Percentiles rank a stretch among this genome's conserved stretches.
phyloP scores from a whole-genome alignment of 2,113 vertebrate species.

The cattle (Bos taurus) region ARS-UCD2.0 NC_037357.1:120604501-120605000 shows the following conservation, averaged over 20 bases:
- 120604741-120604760: background rate
- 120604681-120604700: background rate
- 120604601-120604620: background rate
- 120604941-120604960: too few species aligned
- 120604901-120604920: too few species aligned
- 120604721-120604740: background rate
- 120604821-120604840: too few species aligned
- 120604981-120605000: too few species aligned
- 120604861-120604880: too few species aligned
- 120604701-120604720: background rate
- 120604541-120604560: background rate
- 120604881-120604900: too few species aligned
- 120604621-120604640: background rate
- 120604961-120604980: too few species aligned
- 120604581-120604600: background rate
- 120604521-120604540: background rate
- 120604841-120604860: too few species aligned
- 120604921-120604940: too few species aligned
- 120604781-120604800: background rate
- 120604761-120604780: background rate
- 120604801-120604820: too few species aligned
- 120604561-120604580: background rate
- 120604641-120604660: background rate
- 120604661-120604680: background rate
- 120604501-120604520: background rate